Percentiles rank a stretch among this genome's conserved stretches.
These are phyloP conservation scores for Trematocara nigrifrons DNA, from an alignment of 2,113 vertebrate species.

Conservation along the genomic window DNA sequence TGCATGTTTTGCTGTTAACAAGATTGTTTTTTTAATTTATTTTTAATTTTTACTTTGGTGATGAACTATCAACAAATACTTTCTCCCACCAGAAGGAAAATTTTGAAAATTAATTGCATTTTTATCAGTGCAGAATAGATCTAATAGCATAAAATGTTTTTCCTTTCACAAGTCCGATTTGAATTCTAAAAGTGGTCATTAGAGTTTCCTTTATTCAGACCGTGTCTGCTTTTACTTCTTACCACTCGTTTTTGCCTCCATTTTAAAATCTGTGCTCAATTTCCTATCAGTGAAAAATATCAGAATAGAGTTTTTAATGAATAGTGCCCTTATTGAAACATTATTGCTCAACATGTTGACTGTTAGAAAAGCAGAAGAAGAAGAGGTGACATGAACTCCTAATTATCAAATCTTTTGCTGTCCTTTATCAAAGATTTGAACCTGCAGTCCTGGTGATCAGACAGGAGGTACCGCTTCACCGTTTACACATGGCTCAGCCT, in stretches of 20 bases:
- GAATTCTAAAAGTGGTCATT: conserved; percentile 35
- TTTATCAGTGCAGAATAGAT: not conserved
- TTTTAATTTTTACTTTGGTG: not conserved
- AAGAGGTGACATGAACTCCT: not conserved
- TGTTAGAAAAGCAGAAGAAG: not conserved
- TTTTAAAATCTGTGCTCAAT: not conserved
- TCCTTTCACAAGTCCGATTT: not conserved
- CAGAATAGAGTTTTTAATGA: not conserved
- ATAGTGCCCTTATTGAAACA: not conserved
- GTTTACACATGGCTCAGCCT: not conserved
- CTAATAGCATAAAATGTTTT: not conserved
- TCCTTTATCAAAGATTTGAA: conserved; percentile 1
- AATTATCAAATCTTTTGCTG: not conserved
- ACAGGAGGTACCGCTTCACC: not conserved
- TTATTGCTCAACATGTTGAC: not conserved
- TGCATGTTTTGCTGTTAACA: conserved; percentile 62
- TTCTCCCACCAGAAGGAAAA: not conserved
- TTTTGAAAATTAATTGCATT: conserved; percentile 3
- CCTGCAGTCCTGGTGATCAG: not conserved
- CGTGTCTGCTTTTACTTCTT: not conserved
- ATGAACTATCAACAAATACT: not conserved
- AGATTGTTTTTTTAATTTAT: conserved; percentile 8
- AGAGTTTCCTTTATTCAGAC: not conserved
- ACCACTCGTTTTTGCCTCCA: not conserved
- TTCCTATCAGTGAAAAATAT: not conserved